Evolutionary conservation across 1,140 invertebrate species (phyloP), one percentile per base, ranked within the genome.

Genomic region (Phymastichus coffea): DNA sequence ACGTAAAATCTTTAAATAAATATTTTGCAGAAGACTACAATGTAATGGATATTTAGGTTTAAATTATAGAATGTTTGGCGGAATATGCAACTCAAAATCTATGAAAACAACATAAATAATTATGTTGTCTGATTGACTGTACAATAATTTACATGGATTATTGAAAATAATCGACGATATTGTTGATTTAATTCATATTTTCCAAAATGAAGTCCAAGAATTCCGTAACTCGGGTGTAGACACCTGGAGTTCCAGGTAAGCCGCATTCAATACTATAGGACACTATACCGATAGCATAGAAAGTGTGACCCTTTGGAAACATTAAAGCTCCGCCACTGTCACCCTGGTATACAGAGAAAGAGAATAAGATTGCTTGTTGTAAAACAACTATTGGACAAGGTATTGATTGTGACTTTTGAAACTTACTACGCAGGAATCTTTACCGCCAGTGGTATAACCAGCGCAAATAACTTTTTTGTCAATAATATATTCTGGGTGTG

Each of bases 271-370:
- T 84, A 0, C 90, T 90, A 63, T 86, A 92, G 12, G 88, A 91
- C 0, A 91, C 88, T 0, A 92, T 81, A 1, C 90, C 91, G 53
- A 90, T 84, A 43, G 84, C 73, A 59, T 87, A 85, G 66, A 78
- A 88, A 0, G 47, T 65, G 14, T 63, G 46, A 6, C 56, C 26
- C 19, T 55, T 44, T 15, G 43, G 20, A 80, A 80, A 71, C 88
- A 94, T 91, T 4, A 94, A 68, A 0, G 92, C 91, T 17, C 92
- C 92, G 7, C 92, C 92, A 28, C 90, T 93, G 74, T 94, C 92
- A 17, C 92, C 92, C 82, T 84, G 63, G 52, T 75, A 70, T 28
- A 23, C n/a, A n/a, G n/a, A n/a, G n/a, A n/a, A 15, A 41, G 19
- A 15, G 40, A 49, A 49, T 15, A 26, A 17, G 14, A 33, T 28